Evolutionary conservation across 2,797 vertebrate genomes (phyloP).

Genomic region (Urosaurus nigricauda): DNA sequence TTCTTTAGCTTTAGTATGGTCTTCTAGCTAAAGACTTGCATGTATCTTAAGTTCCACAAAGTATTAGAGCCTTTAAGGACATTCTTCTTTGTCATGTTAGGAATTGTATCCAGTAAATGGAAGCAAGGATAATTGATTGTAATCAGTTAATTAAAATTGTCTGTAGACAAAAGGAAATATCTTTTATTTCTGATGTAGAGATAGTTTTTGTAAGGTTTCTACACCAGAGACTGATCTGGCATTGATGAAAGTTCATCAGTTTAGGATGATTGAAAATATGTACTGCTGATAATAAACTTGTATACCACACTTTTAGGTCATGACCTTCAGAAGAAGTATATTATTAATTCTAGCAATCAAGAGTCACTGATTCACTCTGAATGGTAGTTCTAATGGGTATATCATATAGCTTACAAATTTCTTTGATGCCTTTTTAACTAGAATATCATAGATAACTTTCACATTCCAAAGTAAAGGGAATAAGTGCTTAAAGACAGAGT

Average conservation of each 20-base stretch:
- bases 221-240: background rate
- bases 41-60: background rate
- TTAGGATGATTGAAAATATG: background rate
- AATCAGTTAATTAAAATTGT: slow-evolving; percentile 29
- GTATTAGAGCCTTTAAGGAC: background rate
- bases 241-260: background rate
- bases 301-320: background rate
- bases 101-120: background rate
- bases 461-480: background rate
- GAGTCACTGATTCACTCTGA: background rate
- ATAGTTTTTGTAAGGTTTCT: slow-evolving; percentile 7
- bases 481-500: background rate
- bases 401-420: background rate
- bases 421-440: background rate
- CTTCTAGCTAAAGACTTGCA: background rate
- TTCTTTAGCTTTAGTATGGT: background rate
- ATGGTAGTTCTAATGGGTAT: background rate
- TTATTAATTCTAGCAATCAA: background rate
- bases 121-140: slow-evolving; percentile 14
- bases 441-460: background rate
- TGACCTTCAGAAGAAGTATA: background rate
- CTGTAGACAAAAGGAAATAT: background rate
- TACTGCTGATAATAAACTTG: background rate
- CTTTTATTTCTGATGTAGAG: background rate
- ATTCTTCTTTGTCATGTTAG: background rate